A percentile compares a stretch with the other conserved stretches of the same genome.
These are phyloP conservation scores for Paralichthys olivaceus DNA, from an alignment of 2,113 vertebrate species.

Conservation along the genomic window DNA sequence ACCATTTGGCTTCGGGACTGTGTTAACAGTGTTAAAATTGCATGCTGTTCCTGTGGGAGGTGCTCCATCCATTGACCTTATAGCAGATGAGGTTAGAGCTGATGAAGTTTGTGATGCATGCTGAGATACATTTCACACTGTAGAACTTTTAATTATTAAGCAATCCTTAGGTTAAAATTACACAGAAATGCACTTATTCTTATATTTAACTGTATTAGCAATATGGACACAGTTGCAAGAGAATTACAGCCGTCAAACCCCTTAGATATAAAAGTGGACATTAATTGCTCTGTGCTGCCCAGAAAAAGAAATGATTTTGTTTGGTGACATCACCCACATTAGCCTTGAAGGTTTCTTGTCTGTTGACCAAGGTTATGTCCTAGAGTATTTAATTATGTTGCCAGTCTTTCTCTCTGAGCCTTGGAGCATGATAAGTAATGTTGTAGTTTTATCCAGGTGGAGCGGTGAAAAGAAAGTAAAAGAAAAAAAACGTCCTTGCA, in stretches of 20 bases:
- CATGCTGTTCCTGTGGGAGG: slow-evolving; percentile 49
- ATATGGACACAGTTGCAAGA: neutral
- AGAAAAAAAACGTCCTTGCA: too few relatives aligned
- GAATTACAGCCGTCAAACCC: neutral
- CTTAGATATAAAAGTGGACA: neutral
- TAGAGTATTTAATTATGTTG: neutral
- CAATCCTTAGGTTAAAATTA: neutral
- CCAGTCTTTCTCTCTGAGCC: neutral
- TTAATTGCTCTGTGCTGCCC: neutral
- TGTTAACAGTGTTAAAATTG: slow-evolving; percentile 61
- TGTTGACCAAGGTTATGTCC: neutral
- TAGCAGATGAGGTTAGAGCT: slow-evolving; percentile 25
- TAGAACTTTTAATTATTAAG: slow-evolving; percentile 3
- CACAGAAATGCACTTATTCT: slow-evolving; percentile 4
- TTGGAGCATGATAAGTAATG: neutral
- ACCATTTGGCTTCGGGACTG: slow-evolving; percentile 44
- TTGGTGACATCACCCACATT: neutral
- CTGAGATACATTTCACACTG: slow-evolving; percentile 7
- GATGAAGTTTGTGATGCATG: slow-evolving; percentile 44
- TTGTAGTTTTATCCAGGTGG: neutral
- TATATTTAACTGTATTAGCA: neutral
- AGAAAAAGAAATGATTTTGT: too few relatives aligned
- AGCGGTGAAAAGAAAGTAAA: neutral
- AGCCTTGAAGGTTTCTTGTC: neutral
- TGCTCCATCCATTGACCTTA: slow-evolving; percentile 67